Evolutionary conservation across 2,888 invertebrate species (phyloP), one percentile per base, ranked within the genome.

Genomic region (Rapana venosa): DNA sequence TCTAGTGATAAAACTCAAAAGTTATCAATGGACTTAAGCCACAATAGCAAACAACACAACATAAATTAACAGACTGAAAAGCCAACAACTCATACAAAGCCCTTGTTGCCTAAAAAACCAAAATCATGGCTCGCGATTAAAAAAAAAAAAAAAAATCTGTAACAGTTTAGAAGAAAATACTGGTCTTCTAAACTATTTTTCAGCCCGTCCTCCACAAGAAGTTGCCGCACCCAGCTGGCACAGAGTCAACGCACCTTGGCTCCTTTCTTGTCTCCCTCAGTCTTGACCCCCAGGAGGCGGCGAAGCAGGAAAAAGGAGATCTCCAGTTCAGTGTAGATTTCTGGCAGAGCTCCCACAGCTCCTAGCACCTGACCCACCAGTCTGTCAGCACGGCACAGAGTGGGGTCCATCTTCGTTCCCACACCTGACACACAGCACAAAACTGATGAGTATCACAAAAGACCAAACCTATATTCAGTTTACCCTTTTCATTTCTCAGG

Each of bases 321-420:
- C 97, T 99, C 99, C 92, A 99, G 97, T 96, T 99, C 99, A 93
- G 98, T 98, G 96, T 98, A 99, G 95, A 99, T 99, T 93, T 98
- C 98, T 0, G 99, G 99, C 93, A 99, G 96, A 88, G 99, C 98
- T 47, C 99, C 99, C 36, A 99, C 99, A 22, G 99, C 99, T 30
- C 99, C 99, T 88, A 99, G 97, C 91, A 98, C 98, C 97, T 99
- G 99, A 88, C 99, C 99, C 4, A 99, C 99, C 95, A 99, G 97
- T 95, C 99, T 97, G 97, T 99, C 99, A 91, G 99, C 99, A 95
- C 99, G 97, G 96, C 99, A 99, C 87, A 99, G 97, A 0, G 99
- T 99, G 1, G 99, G 99, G 96, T 99, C 99, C 95, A 99, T 99
- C 97, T 98, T 98, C 8, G 99, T 99, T 93, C 99, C 99, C 47